Evolutionary conservation across 2,113 vertebrate genomes (phyloP).

Genomic region (Cromileptes altivelis): DNA sequence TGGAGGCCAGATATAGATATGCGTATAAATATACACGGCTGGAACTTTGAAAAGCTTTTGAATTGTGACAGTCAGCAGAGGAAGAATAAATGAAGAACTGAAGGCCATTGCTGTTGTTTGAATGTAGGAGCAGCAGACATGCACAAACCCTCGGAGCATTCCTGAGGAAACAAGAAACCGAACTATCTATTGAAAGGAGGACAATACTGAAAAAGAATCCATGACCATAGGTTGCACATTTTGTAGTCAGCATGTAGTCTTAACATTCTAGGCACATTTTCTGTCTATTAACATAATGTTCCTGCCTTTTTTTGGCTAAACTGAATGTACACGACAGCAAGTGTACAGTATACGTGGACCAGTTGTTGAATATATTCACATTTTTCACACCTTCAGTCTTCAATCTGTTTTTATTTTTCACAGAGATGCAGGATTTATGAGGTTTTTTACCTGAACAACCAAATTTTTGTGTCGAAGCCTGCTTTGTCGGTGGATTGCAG

Average conservation of each 20-base stretch:
- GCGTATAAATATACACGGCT: neutral
- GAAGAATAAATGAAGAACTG: neutral
- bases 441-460: neutral
- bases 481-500: slow-evolving; percentile 9
- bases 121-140: neutral
- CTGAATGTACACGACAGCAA: neutral
- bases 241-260: neutral
- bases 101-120: neutral
- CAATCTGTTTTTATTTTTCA: neutral
- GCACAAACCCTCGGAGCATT: neutral
- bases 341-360: neutral
- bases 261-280: neutral
- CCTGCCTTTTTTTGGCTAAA: neutral
- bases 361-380: neutral
- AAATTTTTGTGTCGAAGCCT: neutral
- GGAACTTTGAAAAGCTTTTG: slow-evolving; percentile 1
- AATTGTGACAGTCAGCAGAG: neutral
- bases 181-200: neutral
- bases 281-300: neutral
- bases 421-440: neutral
- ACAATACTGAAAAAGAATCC: neutral
- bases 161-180: neutral
- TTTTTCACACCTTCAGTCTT: neutral
- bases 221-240: neutral
- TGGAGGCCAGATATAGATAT: neutral